Evolutionary conservation across 2,797 vertebrate genomes (phyloP), one percentile per base, ranked within the genome.

Genomic region (Geotrypetes seraphini): DNA sequence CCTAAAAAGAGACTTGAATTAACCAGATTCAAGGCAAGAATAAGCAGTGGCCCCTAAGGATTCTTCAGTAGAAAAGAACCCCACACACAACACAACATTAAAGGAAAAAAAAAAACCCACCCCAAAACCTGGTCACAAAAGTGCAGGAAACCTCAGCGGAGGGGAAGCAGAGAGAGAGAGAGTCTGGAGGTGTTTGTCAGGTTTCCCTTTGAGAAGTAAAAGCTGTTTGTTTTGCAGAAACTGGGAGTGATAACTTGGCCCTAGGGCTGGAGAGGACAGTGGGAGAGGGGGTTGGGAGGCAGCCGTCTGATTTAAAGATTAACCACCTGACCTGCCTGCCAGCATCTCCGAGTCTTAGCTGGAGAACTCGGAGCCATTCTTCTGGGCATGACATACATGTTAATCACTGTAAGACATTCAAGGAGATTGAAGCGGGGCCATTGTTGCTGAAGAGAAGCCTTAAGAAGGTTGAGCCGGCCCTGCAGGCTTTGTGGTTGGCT

Each of bases 201-300:
- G 60, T 75, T 60, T 53, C 31, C 60, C 62, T 47, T 43, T 60
- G 55, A 47, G 40, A 49, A 44, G 47, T 50, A 47, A 47, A 64
- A 63, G 50, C 74, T 79, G 69, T 82, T 83, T 79, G 70, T 80
- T 79, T 71, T 79, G 70, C 69, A 67, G 77, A 66, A 74, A 62
- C 57, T 65, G 43, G n/a, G 8, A 66, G 57, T 55, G 63, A 62
- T 50, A 62, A 54, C 34, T 42, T 22, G 41, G 48, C n/a, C n/a
- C n/a, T n/a, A n/a, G n/a, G n/a, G n/a, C 48, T 46, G 21, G 5
- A 43, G n/a, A 53, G 57, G 52, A 57, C 64, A 49, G 63, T 28
- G 27, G 49, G 68, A 50, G 59, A 51, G 58, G 52, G 66, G 63
- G n/a, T n/a, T n/a, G 53, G 60, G n/a, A n/a, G n/a, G 71, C 60